Base-by-base conservation (phyloP, 2,888 invertebrate species). In the Megaustenia siamemsis region DNA sequence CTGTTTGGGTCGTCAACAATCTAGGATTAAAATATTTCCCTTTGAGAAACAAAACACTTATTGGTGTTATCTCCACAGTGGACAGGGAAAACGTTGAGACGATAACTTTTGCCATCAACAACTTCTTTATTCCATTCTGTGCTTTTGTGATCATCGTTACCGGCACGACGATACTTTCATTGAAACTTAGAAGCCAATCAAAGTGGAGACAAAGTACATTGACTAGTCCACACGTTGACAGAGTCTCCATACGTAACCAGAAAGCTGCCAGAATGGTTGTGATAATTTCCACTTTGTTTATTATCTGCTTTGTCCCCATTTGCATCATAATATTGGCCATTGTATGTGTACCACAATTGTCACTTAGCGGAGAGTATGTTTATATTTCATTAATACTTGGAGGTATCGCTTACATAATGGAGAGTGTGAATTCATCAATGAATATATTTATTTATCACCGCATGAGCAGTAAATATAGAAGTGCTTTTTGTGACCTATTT, bases 401-500 rank as follows among this genome's bases (percentile, higher is more conserved):
- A 8, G 66, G 66, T 35, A 12, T 66, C 4, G 32, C 18, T 18
- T 66, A 21, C 21, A 15, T 66, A 3, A 18, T 66, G 66, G 66
- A 66, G 35, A 15, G 35, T 38, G 38, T 66, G 4, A 66, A 66
- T 38, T 66, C 66, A 1, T 66, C 66, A 3, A 35, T 35, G 35
- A 66, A 66, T 21, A 66, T 66, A 18, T 10, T 66, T 38, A 66
- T 66, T 66, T 66, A 66, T 38, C 38, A 66, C 38, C 66, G 21
- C 66, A 66, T 66, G 66, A 66, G 66, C 66, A 66, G 66, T 66
- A 66, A 66, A 35, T 66, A 66, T 21, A 66, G 35, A 66, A 15
- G 4, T 35, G 12, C 35, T 4, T 66, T 66, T 35, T 38, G 12
- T 15, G 38, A 32, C 15, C 18, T 66, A 2, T 38, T 53, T 24